Evolutionary conservation across 1,140 invertebrate genomes (phyloP), one percentile per base, ranked within the genome.

Genomic region (Amyelois transitella): DNA sequence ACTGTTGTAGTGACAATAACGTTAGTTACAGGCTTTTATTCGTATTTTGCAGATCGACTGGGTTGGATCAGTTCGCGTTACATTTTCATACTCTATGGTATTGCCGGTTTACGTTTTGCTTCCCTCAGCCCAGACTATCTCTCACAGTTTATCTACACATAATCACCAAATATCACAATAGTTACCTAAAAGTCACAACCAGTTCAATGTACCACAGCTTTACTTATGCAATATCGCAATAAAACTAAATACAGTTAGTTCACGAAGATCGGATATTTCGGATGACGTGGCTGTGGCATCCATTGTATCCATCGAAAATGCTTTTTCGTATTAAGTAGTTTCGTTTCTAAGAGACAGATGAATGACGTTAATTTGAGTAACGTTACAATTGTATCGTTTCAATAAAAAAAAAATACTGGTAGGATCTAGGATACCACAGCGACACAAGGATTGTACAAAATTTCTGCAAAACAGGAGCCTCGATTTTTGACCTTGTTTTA

Each of bases 161-260:
- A 66, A 70, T 83, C 80, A 84, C 82, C 81, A 86, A 82, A 84
- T 83, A 83, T 82, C 81, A 85, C 83, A 86, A 81, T 86, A 86
- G 83, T 86, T 86, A 86, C 83, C 83, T 83, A 74, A 79, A 69
- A 68, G 60, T 81, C 77, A 81, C 78, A 77, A 79, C 80, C 78
- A 75, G 77, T 78, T 82, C 76, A 70, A 81, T 82, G 76, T 75
- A 69, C 75, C 81, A 87, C 84, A 80, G 84, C 83, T 86, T 86
- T 85, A 86, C 77, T 72, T 66, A 75, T 79, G 75, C 76, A 73
- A 80, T 81, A 85, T 86, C 81, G 84, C 81, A 86, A 80, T 76
- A 64, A n/a, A 32, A 32, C 28, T 38, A 14, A 38, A 14, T 76
- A 81, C 76, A 72, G 55, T 75, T 81, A 72, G 71, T 75, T 66